These are phyloP conservation scores for Amphipyra tragopoginis DNA, from an alignment of 2,888 invertebrate species.

Conservation along the genomic window DNA sequence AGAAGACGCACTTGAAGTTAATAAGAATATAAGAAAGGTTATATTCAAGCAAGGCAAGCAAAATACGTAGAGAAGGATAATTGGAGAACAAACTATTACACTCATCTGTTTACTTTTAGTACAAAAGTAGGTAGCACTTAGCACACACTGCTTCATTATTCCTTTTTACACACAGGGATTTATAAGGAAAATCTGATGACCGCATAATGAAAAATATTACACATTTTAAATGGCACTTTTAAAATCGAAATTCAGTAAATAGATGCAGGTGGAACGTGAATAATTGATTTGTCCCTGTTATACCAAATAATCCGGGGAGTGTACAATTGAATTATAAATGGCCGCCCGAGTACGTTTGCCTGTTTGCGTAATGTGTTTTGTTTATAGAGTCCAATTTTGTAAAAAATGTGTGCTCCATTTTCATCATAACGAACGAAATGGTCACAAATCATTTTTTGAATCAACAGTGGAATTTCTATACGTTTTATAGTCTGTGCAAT, in stretches of 20 bases:
- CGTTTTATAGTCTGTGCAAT: too few relatives aligned
- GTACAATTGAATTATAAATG: conserved; percentile 68
- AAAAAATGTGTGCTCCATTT: conserved; percentile 35
- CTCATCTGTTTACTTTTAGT: too few relatives aligned
- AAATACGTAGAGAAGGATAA: too few relatives aligned
- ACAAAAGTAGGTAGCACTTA: too few relatives aligned
- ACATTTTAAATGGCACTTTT: conserved; percentile 33
- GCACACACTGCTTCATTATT: too few relatives aligned
- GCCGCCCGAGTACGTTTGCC: conserved; percentile 49
- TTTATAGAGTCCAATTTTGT: conserved; percentile 50
- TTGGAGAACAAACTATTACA: too few relatives aligned
- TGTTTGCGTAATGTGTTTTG: conserved; percentile 57
- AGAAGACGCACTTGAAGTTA: too few relatives aligned
- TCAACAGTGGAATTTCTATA: too few relatives aligned
- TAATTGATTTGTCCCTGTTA: conserved; percentile 67
- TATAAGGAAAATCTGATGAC: too few relatives aligned
- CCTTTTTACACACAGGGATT: too few relatives aligned
- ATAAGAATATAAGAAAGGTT: too few relatives aligned
- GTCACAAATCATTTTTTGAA: conserved; percentile 9
- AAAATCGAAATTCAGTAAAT: conserved; percentile 53
- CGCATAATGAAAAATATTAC: not conserved
- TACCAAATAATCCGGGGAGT: conserved; percentile 64
- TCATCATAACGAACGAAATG: conserved; percentile 3
- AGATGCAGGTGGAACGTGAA: conserved; percentile 62
- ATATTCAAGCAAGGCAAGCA: too few relatives aligned